Evolutionary conservation across 2,113 vertebrate species (phyloP).

Genomic region (Ameiurus melas): DNA sequence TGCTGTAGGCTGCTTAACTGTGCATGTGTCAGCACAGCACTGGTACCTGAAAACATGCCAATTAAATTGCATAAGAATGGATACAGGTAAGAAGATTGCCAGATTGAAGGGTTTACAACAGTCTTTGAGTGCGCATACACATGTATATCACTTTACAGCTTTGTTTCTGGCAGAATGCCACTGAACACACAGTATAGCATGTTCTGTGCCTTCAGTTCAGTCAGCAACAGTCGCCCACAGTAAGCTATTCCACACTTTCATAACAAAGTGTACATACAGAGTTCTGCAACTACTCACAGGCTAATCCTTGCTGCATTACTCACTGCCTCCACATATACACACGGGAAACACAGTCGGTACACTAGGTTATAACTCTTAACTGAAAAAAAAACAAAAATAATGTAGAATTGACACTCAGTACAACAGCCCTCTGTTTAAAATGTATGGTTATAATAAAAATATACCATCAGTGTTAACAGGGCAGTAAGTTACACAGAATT

Average conservation of each 20-base stretch:
- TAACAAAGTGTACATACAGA: conserved; percentile 25
- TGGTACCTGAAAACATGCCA: not conserved
- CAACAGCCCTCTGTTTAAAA: not conserved
- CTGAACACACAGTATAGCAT: not conserved
- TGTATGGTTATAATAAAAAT: not conserved
- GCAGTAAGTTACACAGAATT: not conserved
- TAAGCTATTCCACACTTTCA: conserved; percentile 13
- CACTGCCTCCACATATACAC: conserved; percentile 11
- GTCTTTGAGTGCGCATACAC: not conserved
- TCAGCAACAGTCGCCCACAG: not conserved
- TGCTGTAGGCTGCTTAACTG: not conserved
- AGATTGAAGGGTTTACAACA: not conserved
- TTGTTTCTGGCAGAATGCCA: not conserved
- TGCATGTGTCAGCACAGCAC: conserved; percentile 21
- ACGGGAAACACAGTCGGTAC: not conserved
- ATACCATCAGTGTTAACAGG: not conserved
- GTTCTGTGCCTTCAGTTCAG: not conserved
- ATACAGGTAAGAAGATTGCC: not conserved
- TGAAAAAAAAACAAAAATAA: not conserved
- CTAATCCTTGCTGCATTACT: not conserved
- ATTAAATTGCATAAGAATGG: not conserved
- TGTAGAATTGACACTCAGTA: not conserved
- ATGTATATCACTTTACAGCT: not conserved
- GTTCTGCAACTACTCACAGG: conserved; percentile 16
- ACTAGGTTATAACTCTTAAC: not conserved